These are phyloP conservation scores for Odontocolon sp. DNA, from an alignment of 2,888 invertebrate species.

Conservation along the genomic window DNA sequence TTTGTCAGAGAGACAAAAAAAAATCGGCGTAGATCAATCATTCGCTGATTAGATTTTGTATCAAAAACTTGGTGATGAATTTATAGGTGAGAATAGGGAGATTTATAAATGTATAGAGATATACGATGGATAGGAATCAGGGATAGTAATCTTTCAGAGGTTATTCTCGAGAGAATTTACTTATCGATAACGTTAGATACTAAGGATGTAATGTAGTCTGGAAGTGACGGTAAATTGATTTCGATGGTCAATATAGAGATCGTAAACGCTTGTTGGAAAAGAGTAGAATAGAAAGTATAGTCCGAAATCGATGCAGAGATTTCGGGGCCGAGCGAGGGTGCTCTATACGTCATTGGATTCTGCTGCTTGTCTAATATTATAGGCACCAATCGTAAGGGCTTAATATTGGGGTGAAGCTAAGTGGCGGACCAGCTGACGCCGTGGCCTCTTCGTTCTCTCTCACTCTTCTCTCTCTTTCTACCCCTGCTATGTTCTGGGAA, in stretches of 20 bases:
- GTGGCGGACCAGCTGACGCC: slow-evolving; percentile 84
- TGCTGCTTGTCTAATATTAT: slow-evolving; percentile 80
- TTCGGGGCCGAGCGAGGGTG: slow-evolving; percentile 9
- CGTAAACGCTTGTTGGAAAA: slow-evolving; percentile 43
- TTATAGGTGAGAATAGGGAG: too few relatives aligned
- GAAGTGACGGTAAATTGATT: slow-evolving; percentile 41
- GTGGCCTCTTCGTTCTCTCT: slow-evolving; percentile 54
- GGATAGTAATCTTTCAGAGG: not conserved
- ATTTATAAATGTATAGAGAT: too few relatives aligned
- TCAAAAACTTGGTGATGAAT: not conserved
- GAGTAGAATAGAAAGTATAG: slow-evolving; percentile 29
- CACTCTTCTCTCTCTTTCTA: slow-evolving; percentile 33
- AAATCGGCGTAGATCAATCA: not conserved
- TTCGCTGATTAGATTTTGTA: not conserved
- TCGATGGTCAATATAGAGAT: slow-evolving; percentile 52
- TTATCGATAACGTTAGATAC: slow-evolving; percentile 21
- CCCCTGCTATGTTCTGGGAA: slow-evolving; percentile 38
- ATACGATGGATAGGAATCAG: not conserved
- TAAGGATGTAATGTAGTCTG: slow-evolving; percentile 30
- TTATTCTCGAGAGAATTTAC: slow-evolving; percentile 4
- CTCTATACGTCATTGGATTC: slow-evolving; percentile 78
- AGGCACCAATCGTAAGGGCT: slow-evolving; percentile 80
- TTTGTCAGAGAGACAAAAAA: slow-evolving; percentile 1
- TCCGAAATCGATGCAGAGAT: slow-evolving; percentile 9
- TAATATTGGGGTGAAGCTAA: slow-evolving; percentile 82